These are phyloP conservation scores for Sorex araneus DNA, from an alignment of 2,113 vertebrate genomes.

Conservation along the genomic window DNA sequence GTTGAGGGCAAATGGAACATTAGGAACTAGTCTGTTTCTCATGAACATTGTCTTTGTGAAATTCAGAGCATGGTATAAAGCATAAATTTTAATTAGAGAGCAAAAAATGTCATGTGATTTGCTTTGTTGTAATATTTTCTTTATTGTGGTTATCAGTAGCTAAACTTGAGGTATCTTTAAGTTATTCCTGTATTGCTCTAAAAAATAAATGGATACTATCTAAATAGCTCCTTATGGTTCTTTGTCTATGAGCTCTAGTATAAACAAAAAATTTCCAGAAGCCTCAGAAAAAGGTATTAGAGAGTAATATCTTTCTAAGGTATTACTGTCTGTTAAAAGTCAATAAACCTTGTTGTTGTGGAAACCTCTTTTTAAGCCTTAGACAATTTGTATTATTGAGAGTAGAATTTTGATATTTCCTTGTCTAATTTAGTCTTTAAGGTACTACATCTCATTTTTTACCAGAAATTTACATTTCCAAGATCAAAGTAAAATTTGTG, in stretches of 20 bases:
- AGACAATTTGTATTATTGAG: background rate
- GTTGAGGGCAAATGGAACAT: too few relatives aligned
- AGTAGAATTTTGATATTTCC: conserved; percentile 54
- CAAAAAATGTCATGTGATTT: background rate
- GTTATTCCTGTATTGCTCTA: background rate
- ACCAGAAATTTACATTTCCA: conserved; percentile 37
- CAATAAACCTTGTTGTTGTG: conserved; percentile 40
- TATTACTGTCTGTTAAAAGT: conserved; percentile 60
- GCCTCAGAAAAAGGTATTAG: too few relatives aligned
- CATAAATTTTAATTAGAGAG: background rate
- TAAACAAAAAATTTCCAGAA: background rate
- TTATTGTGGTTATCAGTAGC: background rate
- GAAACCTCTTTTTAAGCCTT: conserved; percentile 19
- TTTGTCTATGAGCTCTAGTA: conserved; percentile 6
- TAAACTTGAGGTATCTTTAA: background rate
- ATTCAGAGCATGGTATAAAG: too few relatives aligned
- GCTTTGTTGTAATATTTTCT: background rate
- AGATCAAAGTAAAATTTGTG: conserved; percentile 15
- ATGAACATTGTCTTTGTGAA: too few relatives aligned
- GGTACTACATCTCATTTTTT: background rate
- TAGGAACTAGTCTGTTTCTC: too few relatives aligned
- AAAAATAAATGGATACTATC: conserved; percentile 40
- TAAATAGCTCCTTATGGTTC: conserved; percentile 30
- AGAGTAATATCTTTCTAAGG: too few relatives aligned
- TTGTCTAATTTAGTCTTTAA: conserved; percentile 35